These are phyloP conservation scores for Tragelaphus eurycerus DNA, from an alignment of 2,797 vertebrate species.

Conservation along the genomic window DNA sequence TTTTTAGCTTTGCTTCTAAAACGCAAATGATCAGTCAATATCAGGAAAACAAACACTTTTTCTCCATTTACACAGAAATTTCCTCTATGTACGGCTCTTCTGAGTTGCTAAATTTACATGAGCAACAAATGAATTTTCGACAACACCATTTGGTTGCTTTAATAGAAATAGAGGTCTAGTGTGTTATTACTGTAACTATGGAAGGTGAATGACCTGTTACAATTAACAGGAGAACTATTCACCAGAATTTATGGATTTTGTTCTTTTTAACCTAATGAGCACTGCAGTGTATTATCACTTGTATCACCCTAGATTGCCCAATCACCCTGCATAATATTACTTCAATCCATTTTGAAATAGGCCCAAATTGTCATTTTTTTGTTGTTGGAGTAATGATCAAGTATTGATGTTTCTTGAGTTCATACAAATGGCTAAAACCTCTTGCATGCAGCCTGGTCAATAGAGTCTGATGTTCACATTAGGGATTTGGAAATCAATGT, in stretches of 20 bases:
- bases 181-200: conserved; percentile 61
- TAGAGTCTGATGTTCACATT: conserved; percentile 86
- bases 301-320: conserved; percentile 74
- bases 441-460: conserved; percentile 81
- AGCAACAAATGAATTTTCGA: conserved; percentile 51
- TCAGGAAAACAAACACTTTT: conserved; percentile 10
- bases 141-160: conserved; percentile 56
- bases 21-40: not conserved
- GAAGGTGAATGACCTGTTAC: conserved; percentile 64
- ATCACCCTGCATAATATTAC: conserved; percentile 76
- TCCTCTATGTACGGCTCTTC: not conserved
- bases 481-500: conserved; percentile 87
- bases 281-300: conserved; percentile 73
- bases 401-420: conserved; percentile 85
- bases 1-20: conserved; percentile 34
- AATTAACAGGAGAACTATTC: conserved; percentile 75
- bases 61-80: not conserved
- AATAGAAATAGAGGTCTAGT: conserved; percentile 64
- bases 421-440: conserved; percentile 84
- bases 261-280: conserved; percentile 80
- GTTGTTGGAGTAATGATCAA: conserved; percentile 84
- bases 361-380: conserved; percentile 83
- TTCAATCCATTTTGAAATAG: conserved; percentile 81
- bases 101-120: conserved; percentile 15
- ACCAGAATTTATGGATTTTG: conserved; percentile 80